These are phyloP conservation scores for Adineta ricciae DNA, from an alignment of 2,888 invertebrate species.

Conservation along the genomic window DNA sequence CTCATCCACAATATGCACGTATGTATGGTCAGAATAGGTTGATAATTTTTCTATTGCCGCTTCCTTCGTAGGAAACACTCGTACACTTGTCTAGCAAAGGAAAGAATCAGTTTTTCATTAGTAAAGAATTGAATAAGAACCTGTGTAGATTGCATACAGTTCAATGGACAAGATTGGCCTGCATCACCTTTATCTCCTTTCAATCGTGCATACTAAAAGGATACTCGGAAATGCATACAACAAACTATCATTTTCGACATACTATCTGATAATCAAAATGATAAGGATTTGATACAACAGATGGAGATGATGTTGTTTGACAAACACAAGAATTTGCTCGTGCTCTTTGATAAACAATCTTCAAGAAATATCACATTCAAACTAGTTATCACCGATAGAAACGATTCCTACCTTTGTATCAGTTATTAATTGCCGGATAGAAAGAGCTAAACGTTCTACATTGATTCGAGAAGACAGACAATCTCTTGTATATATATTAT, in stretches of 20 bases:
- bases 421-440: neutral
- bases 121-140: neutral
- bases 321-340: neutral
- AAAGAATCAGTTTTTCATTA: neutral
- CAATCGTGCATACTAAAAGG: neutral
- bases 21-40: neutral
- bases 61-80: neutral
- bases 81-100: neutral
- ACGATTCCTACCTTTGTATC: neutral
- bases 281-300: neutral
- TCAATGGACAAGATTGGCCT: neutral
- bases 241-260: neutral
- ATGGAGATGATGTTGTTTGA: neutral
- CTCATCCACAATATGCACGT: neutral
- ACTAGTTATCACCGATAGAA: neutral
- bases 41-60: neutral
- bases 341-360: neutral
- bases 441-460: neutral
- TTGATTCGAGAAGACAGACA: neutral
- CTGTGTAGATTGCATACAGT: neutral
- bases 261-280: neutral
- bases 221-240: neutral
- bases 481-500: neutral
- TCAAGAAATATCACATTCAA: neutral
- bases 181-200: conserved; percentile 13